A percentile compares a stretch with the other conserved stretches of the same genome.
phyloP scores from a whole-genome alignment of 1,140 invertebrate genomes.

The Uloborus diversus region DNA sequence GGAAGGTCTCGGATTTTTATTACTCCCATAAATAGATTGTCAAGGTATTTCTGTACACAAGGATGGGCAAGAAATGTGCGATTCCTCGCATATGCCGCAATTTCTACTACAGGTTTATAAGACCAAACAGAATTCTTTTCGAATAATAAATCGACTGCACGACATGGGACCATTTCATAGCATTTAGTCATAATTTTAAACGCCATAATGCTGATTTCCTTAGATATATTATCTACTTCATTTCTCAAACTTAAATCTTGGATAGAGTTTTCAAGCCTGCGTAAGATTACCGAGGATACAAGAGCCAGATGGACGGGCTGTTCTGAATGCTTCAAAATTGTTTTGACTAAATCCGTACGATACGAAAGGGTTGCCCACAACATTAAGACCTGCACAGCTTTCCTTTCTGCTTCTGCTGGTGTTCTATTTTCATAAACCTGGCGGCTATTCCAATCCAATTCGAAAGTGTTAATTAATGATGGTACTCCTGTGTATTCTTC shows the following conservation, averaged over 20 bases:
- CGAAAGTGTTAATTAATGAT: conserved; percentile 64
- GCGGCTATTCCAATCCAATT: conserved; percentile 62
- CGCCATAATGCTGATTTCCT: conserved; percentile 65
- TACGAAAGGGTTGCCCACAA: conserved; percentile 65
- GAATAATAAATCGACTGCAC: conserved; percentile 63
- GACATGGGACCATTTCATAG: conserved; percentile 61
- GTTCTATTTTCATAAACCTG: conserved; percentile 61
- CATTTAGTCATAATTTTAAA: conserved; percentile 63
- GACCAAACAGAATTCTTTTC: conserved; percentile 64
- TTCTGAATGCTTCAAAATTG: conserved; percentile 65
- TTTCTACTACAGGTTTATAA: conserved; percentile 60
- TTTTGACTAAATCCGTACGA: conserved; percentile 62
- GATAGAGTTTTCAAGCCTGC: conserved; percentile 57
- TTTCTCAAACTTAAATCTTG: conserved; percentile 58
- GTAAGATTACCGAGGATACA: conserved; percentile 60
- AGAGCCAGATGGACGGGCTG: conserved; percentile 67
- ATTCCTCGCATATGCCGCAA: conserved; percentile 55
- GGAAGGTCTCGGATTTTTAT: conserved; percentile 63
- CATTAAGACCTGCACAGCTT: conserved; percentile 57
- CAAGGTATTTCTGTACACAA: conserved; percentile 66
- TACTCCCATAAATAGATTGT: conserved; percentile 63
- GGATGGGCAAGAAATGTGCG: conserved; percentile 65
- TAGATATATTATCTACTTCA: conserved; percentile 60
- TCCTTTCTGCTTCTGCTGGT: conserved; percentile 63
- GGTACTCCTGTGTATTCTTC: conserved; percentile 61